Evolutionary conservation across 2,113 vertebrate genomes (phyloP).

Genomic region (Amia ocellicauda): DNA sequence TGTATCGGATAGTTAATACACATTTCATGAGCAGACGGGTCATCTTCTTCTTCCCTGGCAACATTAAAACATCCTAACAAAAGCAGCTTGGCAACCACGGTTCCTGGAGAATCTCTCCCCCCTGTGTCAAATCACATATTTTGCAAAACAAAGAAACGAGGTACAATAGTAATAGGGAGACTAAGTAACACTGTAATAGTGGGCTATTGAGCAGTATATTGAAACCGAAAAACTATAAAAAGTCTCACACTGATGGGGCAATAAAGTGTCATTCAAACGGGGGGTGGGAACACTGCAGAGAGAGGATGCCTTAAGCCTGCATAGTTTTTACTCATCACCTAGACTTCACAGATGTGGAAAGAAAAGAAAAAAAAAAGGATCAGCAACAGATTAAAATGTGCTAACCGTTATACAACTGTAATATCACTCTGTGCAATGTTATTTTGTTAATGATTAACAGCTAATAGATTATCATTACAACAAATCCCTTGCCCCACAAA

Average conservation of each 20-base stretch:
- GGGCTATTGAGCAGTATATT: too few species aligned
- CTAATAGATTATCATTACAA: background rate
- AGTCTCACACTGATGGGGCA: background rate
- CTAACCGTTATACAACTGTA: background rate
- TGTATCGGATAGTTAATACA: slow-evolving; percentile 6
- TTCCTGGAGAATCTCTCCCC: background rate
- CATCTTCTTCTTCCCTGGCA: background rate
- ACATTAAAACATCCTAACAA: slow-evolving; percentile 8
- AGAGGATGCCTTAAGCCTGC: slow-evolving; percentile 8
- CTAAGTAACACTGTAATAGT: background rate
- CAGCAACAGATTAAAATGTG: background rate
- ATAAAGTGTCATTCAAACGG: background rate
- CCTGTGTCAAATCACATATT: slow-evolving; percentile 6
- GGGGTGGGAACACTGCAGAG: background rate
- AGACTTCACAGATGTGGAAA: slow-evolving; percentile 1
- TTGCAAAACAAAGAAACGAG: background rate
- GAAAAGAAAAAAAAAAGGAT: slow-evolving; percentile 4
- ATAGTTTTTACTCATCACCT: slow-evolving; percentile 5
- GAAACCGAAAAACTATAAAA: background rate
- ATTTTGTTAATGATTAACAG: background rate
- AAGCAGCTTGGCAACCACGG: slow-evolving; percentile 7
- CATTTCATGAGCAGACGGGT: background rate
- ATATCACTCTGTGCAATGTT: slow-evolving; percentile 6
- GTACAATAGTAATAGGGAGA: background rate
- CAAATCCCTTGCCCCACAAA: slow-evolving; percentile 7